Percentiles rank a stretch among this genome's conserved stretches.
Evolutionary conservation across 2,113 vertebrate genomes (phyloP).

Genomic region (Pholis gunnellus): DNA sequence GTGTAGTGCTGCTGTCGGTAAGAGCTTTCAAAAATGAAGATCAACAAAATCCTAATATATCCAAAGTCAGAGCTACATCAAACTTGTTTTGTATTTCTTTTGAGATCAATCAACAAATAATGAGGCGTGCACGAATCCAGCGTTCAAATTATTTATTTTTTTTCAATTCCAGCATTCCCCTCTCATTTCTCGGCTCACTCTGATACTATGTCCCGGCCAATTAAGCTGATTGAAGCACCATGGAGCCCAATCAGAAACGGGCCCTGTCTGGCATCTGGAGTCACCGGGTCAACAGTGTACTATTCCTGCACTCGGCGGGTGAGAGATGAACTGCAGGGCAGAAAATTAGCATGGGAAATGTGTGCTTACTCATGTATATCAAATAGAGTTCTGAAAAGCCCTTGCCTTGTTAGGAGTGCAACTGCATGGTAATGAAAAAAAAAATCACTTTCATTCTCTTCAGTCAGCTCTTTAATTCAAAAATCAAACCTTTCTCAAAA

Average conservation of each 20-base stretch:
- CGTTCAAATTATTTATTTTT: constrained; percentile 4
- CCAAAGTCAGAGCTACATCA: constrained; percentile 7
- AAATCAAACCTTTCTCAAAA: constrained; percentile 44
- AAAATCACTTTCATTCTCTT: constrained; percentile 42
- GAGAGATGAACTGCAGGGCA: constrained; percentile 36
- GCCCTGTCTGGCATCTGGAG: constrained; percentile 61
- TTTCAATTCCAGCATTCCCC: constrained; percentile 28
- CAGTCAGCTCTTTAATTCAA: constrained; percentile 38
- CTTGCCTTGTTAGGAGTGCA: constrained; percentile 33
- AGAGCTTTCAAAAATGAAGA: constrained; percentile 9
- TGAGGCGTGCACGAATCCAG: constrained; percentile 1
- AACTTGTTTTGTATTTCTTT: constrained; percentile 37
- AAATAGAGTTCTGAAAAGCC: constrained; percentile 54
- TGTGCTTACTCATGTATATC: constrained; percentile 74
- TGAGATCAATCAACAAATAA: constrained; percentile 64
- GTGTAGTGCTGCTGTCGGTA: background rate
- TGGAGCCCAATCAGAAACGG: constrained; percentile 67
- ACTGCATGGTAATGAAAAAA: constrained; percentile 29
- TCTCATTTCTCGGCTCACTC: constrained; percentile 47
- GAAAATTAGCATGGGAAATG: constrained; percentile 66
- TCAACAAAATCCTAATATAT: background rate
- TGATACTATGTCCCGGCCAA: constrained; percentile 61
- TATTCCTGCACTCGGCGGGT: constrained; percentile 46
- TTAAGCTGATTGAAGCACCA: constrained; percentile 66
- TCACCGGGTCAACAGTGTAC: constrained; percentile 62